Conservation (phyloP, 2,888 invertebrate genomes). For the Exephanes ischioxanthus region DNA sequence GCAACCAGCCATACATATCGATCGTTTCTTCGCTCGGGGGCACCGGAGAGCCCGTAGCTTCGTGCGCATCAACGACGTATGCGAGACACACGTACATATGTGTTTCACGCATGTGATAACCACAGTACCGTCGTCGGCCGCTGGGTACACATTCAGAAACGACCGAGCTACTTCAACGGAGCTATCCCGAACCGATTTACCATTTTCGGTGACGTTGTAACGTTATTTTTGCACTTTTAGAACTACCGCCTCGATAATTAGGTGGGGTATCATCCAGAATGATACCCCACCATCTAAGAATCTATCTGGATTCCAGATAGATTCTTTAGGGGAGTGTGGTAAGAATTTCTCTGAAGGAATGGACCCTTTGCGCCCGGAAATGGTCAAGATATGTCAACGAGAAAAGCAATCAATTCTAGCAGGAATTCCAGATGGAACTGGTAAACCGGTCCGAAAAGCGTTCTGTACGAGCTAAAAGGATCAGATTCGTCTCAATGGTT, state of each 20-base stretch:
- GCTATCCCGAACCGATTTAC: slow-evolving; percentile 25
- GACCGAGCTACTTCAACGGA: slow-evolving; percentile 1
- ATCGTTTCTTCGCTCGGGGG: slow-evolving; percentile 48
- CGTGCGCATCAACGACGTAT: neutral
- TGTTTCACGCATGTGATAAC: slow-evolving; percentile 2
- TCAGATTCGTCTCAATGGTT: no score
- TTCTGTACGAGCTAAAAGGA: no score
- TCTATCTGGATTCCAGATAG: no score
- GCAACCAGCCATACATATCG: slow-evolving; percentile 52
- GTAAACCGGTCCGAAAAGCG: no score
- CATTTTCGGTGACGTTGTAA: slow-evolving; percentile 12
- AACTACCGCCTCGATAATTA: neutral
- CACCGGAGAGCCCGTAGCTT: slow-evolving; percentile 3
- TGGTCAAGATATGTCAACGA: no score
- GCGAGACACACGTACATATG: slow-evolving; percentile 17
- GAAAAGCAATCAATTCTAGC: no score
- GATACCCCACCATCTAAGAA: no score
- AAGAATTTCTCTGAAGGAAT: neutral
- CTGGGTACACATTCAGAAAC: slow-evolving; percentile 9
- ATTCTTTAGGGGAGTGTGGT: neutral
- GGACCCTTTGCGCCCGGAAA: no score
- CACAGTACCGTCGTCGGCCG: neutral
- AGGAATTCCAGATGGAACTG: no score
- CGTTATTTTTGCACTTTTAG: neutral
- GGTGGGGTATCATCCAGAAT: neutral